Evolutionary conservation across 2,113 vertebrate genomes (phyloP).

Genomic region (Prionailurus viverrinus): DNA sequence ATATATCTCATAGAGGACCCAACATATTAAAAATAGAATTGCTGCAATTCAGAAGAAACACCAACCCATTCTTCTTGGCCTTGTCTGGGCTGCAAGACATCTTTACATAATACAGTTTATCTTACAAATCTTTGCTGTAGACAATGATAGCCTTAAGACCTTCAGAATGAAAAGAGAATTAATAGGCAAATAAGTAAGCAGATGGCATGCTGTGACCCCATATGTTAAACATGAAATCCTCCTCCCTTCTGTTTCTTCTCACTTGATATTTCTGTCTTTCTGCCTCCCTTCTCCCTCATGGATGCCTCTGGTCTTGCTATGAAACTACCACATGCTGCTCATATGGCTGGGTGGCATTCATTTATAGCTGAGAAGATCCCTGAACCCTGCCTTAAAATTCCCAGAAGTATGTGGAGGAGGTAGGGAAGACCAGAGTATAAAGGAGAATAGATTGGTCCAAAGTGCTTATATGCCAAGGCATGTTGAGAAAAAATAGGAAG

Average conservation of each 20-base stretch:
- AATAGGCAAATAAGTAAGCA: conserved; percentile 21
- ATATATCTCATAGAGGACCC: not conserved
- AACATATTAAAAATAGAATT: conserved; percentile 47
- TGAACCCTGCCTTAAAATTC: not conserved
- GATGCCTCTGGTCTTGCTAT: not conserved
- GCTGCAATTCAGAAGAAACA: conserved; percentile 5
- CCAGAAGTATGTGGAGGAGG: conserved; percentile 3
- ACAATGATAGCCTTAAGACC: not conserved
- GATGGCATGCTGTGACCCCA: not conserved
- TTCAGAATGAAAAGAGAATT: conserved; percentile 20
- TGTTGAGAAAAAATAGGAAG: conserved; percentile 34
- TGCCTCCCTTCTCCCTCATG: not conserved
- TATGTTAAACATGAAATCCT: not conserved
- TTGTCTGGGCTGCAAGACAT: not conserved
- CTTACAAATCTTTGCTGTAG: conserved; percentile 38
- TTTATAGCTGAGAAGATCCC: conserved; percentile 14
- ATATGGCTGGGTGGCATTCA: not conserved
- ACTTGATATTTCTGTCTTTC: not conserved
- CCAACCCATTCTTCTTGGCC: not conserved
- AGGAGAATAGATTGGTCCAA: not conserved
- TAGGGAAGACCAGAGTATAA: not conserved
- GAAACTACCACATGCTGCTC: not conserved
- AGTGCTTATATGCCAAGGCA: conserved; percentile 17
- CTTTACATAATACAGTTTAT: not conserved
- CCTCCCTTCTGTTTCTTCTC: not conserved